phyloP scores from a whole-genome alignment of 2,888 invertebrate genomes.

The Chrysotoxum bicinctum region DNA sequence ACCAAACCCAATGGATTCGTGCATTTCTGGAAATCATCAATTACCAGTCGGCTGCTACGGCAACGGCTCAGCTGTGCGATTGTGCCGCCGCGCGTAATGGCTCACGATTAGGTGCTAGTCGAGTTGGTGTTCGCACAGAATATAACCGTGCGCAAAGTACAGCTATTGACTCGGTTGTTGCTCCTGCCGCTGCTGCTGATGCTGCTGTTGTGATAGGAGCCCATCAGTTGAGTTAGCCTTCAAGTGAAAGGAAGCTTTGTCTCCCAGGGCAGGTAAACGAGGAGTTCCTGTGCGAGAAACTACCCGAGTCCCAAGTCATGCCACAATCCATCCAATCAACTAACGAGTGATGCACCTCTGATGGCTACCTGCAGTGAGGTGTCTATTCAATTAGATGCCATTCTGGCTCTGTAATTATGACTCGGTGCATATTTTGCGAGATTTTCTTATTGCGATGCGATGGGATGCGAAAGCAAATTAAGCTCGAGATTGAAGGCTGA shows the following conservation, averaged over 20 bases:
- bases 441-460: not conserved
- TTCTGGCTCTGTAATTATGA: constrained; percentile 65
- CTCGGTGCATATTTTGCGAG: constrained; percentile 56
- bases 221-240: not conserved
- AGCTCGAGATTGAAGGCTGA: constrained; percentile 33
- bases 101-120: constrained; percentile 62
- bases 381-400: constrained; percentile 71
- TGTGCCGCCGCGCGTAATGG: constrained; percentile 49
- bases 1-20: constrained; percentile 54
- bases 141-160: constrained; percentile 36
- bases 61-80: not conserved
- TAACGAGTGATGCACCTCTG: constrained; percentile 49
- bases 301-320: constrained; percentile 14
- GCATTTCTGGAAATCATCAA: constrained; percentile 67
- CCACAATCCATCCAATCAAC: constrained; percentile 46
- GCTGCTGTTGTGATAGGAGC: not conserved
- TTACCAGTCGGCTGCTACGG: constrained; percentile 29
- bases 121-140: constrained; percentile 53
- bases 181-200: not conserved
- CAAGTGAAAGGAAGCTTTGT: constrained; percentile 54
- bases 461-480: constrained; percentile 39
- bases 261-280: constrained; percentile 11
- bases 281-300: constrained; percentile 41
- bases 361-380: constrained; percentile 64
- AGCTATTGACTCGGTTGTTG: constrained; percentile 50